Percentiles rank a stretch among this genome's conserved stretches.
Conservation (phyloP, 2,113 vertebrate species). For the Mirounga angustirostris region DNA sequence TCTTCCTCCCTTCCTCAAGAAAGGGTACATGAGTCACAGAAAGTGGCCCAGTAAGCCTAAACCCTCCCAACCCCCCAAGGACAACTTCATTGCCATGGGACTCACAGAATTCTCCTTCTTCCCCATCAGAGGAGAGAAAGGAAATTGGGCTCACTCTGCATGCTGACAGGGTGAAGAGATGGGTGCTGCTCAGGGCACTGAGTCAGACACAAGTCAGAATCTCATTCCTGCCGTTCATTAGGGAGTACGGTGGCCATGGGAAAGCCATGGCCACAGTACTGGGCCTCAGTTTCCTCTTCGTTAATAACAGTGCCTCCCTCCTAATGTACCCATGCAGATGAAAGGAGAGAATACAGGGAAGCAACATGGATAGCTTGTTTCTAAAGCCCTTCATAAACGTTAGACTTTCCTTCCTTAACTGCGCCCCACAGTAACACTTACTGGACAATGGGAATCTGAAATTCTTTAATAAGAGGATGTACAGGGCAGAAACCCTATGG, state of each 20-base stretch:
- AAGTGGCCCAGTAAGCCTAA: constrained; percentile 5
- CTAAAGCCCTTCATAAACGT: not conserved
- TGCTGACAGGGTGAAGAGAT: not conserved
- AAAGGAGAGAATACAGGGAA: not conserved
- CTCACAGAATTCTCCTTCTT: not conserved
- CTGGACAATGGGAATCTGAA: not conserved
- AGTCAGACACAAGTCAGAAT: not conserved
- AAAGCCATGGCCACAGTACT: not conserved
- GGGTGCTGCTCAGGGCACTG: not conserved
- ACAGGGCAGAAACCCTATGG: not conserved
- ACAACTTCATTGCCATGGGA: not conserved
- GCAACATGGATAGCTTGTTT: not conserved
- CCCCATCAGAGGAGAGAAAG: not conserved
- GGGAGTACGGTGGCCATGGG: not conserved
- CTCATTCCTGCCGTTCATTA: not conserved
- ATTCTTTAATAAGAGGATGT: not conserved
- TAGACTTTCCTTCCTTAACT: not conserved
- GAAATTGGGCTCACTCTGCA: not conserved
- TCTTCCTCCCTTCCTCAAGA: constrained; percentile 22
- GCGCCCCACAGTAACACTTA: not conserved
- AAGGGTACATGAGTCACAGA: constrained; percentile 29
- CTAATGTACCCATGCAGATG: not conserved
- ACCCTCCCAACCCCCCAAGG: not conserved
- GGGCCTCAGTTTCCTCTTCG: not conserved
- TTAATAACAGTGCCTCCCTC: not conserved